These are phyloP conservation scores for Propithecus deckenii DNA, from an alignment of 2,797 vertebrate species.

Conservation along the genomic window DNA sequence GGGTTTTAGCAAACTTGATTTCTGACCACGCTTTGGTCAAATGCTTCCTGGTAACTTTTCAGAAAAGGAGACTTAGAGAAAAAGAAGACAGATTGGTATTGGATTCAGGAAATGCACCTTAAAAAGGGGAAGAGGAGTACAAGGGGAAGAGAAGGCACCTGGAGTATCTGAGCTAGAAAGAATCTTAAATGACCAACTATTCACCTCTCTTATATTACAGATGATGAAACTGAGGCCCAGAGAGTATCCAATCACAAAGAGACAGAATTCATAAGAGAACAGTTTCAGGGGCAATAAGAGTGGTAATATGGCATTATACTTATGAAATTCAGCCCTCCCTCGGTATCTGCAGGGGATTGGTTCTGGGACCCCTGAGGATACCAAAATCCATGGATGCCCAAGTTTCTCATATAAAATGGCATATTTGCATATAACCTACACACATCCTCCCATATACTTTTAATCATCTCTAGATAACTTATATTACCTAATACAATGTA, in stretches of 20 bases:
- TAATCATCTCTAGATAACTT: neutral
- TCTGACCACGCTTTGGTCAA: neutral
- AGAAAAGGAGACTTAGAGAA: neutral
- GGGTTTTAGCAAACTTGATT: neutral
- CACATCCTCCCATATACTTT: neutral
- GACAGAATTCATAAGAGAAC: neutral
- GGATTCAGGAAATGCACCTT: neutral
- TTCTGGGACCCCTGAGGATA: neutral
- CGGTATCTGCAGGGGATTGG: neutral
- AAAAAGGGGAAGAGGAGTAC: neutral
- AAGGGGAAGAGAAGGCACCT: neutral
- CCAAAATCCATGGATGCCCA: neutral
- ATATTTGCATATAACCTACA: neutral
- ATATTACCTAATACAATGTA: neutral
- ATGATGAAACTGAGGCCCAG: neutral
- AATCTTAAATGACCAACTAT: neutral
- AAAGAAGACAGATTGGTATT: neutral
- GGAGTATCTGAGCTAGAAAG: neutral
- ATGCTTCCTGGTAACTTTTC: neutral
- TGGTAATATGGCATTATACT: neutral
- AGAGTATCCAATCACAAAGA: neutral
- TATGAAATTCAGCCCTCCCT: neutral
- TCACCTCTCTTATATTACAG: neutral
- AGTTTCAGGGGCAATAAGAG: neutral
- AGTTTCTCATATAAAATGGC: neutral